Percentiles rank a stretch among this genome's conserved stretches.
Conservation (phyloP, 2,113 vertebrate genomes). For the Fukomys damarensis region DNA sequence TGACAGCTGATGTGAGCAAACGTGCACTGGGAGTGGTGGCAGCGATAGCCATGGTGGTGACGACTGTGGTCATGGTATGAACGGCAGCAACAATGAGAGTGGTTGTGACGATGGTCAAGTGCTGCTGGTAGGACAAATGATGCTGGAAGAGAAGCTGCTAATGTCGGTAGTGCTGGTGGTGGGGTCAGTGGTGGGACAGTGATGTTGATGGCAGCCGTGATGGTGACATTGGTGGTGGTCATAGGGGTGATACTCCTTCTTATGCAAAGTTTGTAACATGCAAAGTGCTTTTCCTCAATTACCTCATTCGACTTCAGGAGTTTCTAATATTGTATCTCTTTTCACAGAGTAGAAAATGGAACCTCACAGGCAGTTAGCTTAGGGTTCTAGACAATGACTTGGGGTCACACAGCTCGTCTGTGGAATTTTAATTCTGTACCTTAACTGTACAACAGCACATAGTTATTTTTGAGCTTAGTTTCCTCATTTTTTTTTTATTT, state of each 20-base stretch:
- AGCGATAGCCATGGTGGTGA: background rate
- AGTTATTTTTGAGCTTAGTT: background rate
- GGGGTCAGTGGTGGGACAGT: rapidly evolving
- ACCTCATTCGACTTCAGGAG: background rate
- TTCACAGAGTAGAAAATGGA: background rate
- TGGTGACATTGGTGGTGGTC: background rate
- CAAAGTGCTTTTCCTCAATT: background rate
- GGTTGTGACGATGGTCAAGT: background rate
- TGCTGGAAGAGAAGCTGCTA: background rate
- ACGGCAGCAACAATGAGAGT: background rate
- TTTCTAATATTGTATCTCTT: background rate
- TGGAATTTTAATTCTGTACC: background rate
- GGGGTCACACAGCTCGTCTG: background rate
- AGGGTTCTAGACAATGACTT: background rate
- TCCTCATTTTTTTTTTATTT: too few species aligned
- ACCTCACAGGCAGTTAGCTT: background rate
- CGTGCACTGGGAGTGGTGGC: background rate
- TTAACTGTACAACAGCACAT: background rate
- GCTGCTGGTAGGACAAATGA: background rate
- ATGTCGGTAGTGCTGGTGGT: background rate
- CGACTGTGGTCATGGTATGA: too few species aligned
- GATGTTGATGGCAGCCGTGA: too few species aligned
- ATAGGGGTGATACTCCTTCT: background rate
- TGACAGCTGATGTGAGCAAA: background rate
- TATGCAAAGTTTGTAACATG: background rate